These are phyloP conservation scores for Saturnia japonica DNA, from an alignment of 2,888 invertebrate genomes.

Conservation along the genomic window DNA sequence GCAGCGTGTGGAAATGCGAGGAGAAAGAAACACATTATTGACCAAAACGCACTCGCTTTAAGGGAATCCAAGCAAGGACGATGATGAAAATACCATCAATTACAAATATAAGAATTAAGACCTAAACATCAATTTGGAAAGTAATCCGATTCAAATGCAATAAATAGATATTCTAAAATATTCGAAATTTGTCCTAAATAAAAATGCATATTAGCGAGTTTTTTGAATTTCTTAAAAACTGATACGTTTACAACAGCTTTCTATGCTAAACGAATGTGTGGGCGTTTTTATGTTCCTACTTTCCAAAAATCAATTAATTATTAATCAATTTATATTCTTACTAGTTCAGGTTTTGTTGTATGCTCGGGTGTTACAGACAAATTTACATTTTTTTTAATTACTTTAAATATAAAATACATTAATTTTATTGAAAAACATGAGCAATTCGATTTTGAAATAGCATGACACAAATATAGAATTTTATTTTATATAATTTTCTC, in stretches of 20 bases:
- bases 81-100: slow-evolving; percentile 7
- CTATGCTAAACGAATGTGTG: slow-evolving; percentile 1
- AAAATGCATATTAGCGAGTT: background rate
- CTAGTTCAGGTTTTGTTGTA: background rate
- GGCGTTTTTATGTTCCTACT: background rate
- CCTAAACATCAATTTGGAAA: background rate
- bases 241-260: slow-evolving; percentile 4
- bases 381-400: background rate
- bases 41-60: slow-evolving; percentile 34
- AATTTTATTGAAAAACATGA: no score
- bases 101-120: background rate
- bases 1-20: slow-evolving; percentile 85
- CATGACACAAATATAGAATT: no score
- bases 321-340: background rate
- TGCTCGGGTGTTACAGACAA: background rate
- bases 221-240: background rate
- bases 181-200: slow-evolving; percentile 1
- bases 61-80: slow-evolving; percentile 32
- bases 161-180: background rate
- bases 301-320: slow-evolving; percentile 3
- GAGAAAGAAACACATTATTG: slow-evolving; percentile 63
- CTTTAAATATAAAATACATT: background rate
- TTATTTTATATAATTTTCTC: no score
- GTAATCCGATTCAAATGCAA: background rate
- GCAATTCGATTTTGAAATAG: no score